Conservation (phyloP, 1,140 invertebrate species). For the Nomia melanderi region DNA sequence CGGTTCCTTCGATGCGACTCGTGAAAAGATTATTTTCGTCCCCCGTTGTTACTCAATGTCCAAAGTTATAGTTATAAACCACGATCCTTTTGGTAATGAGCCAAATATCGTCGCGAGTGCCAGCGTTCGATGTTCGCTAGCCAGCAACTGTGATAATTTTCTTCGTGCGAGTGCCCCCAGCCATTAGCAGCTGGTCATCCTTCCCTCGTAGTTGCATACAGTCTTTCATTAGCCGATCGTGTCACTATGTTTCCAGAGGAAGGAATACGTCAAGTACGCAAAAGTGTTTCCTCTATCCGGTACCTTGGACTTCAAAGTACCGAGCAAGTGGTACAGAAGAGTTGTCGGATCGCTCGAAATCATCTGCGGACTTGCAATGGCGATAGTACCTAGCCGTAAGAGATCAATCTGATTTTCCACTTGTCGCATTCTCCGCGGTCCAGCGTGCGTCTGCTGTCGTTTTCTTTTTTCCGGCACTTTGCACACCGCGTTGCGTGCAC, state of each 20-base stretch:
- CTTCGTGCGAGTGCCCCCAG: neutral
- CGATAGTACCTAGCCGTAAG: slow-evolving; percentile 93
- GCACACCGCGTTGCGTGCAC: too few relatives aligned
- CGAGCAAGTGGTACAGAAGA: slow-evolving; percentile 95
- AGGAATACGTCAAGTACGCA: slow-evolving; percentile 97
- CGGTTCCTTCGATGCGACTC: slow-evolving; percentile 6
- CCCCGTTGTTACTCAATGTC: slow-evolving; percentile 29
- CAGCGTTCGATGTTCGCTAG: slow-evolving; percentile 25
- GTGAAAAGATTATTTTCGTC: slow-evolving; percentile 43
- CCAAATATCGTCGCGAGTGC: slow-evolving; percentile 40
- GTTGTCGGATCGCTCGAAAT: slow-evolving; percentile 94
- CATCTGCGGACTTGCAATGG: slow-evolving; percentile 92
- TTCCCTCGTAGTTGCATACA: neutral
- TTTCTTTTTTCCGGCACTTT: neutral
- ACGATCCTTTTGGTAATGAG: slow-evolving; percentile 31
- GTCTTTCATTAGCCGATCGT: neutral
- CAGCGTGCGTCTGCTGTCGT: neutral
- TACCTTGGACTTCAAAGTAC: slow-evolving; percentile 91
- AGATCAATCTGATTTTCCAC: slow-evolving; percentile 49
- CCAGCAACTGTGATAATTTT: slow-evolving; percentile 26
- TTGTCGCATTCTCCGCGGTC: neutral
- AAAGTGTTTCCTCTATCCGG: slow-evolving; percentile 96
- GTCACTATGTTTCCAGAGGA: slow-evolving; percentile 88
- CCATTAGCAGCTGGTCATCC: too few relatives aligned
- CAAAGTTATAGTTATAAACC: slow-evolving; percentile 40